These are phyloP conservation scores for Pomatostomus ruficeps DNA, from an alignment of 2,113 vertebrate genomes.

Conservation along the genomic window DNA sequence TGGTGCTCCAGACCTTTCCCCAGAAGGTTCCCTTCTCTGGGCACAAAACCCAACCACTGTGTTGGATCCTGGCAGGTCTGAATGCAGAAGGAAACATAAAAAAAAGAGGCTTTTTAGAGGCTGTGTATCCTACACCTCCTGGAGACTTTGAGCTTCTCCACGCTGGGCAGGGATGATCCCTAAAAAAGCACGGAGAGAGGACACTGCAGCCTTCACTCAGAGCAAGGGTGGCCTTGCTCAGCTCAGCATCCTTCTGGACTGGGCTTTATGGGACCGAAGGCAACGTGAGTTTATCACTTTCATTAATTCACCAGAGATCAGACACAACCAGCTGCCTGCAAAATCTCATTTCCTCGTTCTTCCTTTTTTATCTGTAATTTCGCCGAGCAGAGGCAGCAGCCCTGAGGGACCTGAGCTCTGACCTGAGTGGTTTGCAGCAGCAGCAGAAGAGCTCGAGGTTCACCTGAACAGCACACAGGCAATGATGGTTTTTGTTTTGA, in stretches of 20 bases:
- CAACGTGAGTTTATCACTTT: background rate
- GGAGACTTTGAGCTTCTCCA: background rate
- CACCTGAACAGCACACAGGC: background rate
- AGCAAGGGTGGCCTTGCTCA: fast-evolving
- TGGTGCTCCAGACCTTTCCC: background rate
- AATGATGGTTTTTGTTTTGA: background rate
- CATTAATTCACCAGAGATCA: background rate
- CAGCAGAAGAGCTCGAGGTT: background rate
- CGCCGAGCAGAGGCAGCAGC: background rate
- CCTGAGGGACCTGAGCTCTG: background rate
- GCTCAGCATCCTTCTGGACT: background rate
- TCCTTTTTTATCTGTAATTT: background rate
- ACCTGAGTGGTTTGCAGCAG: background rate
- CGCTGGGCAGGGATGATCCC: background rate
- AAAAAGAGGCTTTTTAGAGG: background rate
- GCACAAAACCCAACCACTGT: background rate
- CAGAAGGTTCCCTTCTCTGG: background rate
- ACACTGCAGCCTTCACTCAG: background rate
- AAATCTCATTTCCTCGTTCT: background rate
- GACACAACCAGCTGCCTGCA: background rate
- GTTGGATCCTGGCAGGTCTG: background rate
- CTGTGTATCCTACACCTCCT: fast-evolving
- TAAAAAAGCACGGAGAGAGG: background rate
- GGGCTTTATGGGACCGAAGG: background rate
- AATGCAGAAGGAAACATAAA: background rate